A percentile compares a stretch with the other conserved stretches of the same genome.
Conservation (phyloP, 2,888 invertebrate genomes). For the Spatulosminthurus flaviceps region DNA sequence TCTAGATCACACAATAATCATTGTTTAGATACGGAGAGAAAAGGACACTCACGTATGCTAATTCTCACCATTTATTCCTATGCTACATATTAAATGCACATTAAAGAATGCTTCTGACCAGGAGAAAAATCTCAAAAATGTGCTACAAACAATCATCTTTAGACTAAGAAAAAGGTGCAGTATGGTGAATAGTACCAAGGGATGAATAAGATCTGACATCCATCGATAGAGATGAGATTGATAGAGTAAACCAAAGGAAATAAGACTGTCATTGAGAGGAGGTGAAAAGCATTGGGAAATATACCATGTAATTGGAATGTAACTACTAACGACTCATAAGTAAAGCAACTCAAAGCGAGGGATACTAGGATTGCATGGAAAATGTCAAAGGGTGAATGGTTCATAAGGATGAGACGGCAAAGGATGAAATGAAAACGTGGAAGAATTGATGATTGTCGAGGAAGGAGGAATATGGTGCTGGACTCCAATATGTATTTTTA, state of each 20-base stretch:
- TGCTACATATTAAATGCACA: too few species aligned
- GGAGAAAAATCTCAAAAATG: not conserved
- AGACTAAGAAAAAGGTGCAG: not conserved
- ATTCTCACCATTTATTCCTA: too few species aligned
- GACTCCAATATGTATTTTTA: too few species aligned
- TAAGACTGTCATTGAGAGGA: conserved; percentile 3
- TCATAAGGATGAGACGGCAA: not conserved
- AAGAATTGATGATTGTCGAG: conserved; percentile 40
- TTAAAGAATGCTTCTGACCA: too few species aligned
- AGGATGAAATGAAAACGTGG: not conserved
- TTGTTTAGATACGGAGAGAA: not conserved
- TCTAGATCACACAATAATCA: not conserved
- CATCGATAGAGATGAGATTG: not conserved
- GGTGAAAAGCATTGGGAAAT: conserved; percentile 3
- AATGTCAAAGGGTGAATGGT: conserved; percentile 37
- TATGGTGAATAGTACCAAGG: too few species aligned
- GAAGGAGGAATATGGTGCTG: not conserved
- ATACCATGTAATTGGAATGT: conserved; percentile 28
- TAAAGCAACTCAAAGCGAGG: not conserved
- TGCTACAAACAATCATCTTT: not conserved
- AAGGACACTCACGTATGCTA: too few species aligned
- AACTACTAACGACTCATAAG: conserved; percentile 3
- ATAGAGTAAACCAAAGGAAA: conserved; percentile 18
- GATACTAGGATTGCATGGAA: not conserved
- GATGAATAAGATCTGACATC: not conserved